Conservation (phyloP, 2,113 vertebrate species). For the Bombycilla garrulus region DNA sequence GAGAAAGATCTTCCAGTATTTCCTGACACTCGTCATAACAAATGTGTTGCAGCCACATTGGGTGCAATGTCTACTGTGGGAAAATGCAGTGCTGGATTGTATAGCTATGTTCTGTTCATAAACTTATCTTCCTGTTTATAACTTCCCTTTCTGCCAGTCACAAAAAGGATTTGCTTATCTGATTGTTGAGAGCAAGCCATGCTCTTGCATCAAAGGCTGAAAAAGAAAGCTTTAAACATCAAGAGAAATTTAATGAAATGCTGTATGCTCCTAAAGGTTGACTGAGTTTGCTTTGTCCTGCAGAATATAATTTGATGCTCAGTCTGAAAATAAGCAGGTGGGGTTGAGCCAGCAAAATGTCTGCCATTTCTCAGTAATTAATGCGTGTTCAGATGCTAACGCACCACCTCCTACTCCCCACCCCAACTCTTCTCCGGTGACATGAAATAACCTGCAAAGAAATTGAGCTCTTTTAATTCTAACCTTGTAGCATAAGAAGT, state of each 20-base stretch:
- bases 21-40: neutral
- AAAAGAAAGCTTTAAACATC: neutral
- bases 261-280: neutral
- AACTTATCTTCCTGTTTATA: neutral
- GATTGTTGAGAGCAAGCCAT: conserved; percentile 21
- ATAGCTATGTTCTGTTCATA: neutral
- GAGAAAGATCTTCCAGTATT: neutral
- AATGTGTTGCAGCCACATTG: neutral
- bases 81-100: neutral
- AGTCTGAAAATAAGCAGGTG: neutral
- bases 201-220: neutral
- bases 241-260: neutral
- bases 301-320: neutral
- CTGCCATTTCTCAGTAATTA: neutral
- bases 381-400: neutral
- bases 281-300: neutral
- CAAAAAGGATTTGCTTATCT: conserved; percentile 67
- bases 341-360: neutral
- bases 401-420: neutral
- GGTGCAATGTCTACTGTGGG: neutral
- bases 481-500: neutral
- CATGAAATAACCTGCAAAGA: neutral
- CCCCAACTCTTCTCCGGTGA: neutral
- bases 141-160: conserved; percentile 73
- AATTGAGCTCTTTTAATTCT: neutral